phyloP scores from a whole-genome alignment of 2,888 invertebrate species.

The Neoitamus cyanurus region DNA sequence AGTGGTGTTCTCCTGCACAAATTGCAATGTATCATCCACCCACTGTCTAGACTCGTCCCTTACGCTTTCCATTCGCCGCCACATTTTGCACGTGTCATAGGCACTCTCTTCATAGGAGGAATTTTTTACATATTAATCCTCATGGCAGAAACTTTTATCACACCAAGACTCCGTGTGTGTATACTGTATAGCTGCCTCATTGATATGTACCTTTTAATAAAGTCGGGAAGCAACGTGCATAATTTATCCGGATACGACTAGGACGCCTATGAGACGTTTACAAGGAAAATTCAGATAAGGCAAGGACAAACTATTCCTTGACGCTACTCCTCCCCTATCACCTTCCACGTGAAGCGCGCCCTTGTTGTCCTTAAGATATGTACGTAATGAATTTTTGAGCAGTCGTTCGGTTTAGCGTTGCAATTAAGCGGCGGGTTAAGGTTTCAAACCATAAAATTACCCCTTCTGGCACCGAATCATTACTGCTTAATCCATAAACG shows the following conservation, averaged over 20 bases:
- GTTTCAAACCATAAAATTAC: background rate
- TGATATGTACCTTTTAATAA: background rate
- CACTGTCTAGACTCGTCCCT: constrained; percentile 7
- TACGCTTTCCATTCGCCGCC: background rate
- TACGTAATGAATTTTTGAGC: background rate
- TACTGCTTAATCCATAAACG: background rate
- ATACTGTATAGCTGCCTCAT: background rate
- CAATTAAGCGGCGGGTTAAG: background rate
- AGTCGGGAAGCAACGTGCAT: background rate
- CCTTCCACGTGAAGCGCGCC: background rate
- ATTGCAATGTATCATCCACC: background rate
- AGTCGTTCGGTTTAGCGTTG: background rate
- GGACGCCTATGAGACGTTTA: background rate
- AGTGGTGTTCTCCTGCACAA: background rate
- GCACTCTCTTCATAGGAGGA: background rate
- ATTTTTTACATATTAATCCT: constrained; percentile 9
- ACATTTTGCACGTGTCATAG: constrained; percentile 10
- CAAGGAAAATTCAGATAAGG: background rate
- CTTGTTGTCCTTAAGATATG: background rate
- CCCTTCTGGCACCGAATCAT: background rate
- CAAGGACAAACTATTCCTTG: background rate
- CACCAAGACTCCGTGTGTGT: background rate
- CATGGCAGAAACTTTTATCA: background rate
- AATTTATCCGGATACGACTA: background rate
- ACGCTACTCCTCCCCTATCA: background rate